Percentiles rank a stretch among this genome's conserved stretches.
phyloP scores from a whole-genome alignment of 2,797 vertebrate species.

The Somateria mollissima region DNA sequence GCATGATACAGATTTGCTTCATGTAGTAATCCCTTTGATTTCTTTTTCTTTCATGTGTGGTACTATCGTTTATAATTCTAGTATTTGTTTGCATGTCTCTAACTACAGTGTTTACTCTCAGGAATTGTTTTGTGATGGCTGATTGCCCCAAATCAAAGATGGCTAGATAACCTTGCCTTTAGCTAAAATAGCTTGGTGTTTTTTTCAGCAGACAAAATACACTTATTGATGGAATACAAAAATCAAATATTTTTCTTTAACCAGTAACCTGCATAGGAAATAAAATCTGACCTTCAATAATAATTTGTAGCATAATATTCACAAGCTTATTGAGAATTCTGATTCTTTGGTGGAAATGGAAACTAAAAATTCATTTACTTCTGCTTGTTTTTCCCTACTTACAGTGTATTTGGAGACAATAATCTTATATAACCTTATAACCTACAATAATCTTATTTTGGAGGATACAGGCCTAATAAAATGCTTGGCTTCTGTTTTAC shows the following conservation, averaged over 20 bases:
- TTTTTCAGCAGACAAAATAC: constrained; percentile 40
- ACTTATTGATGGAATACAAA: constrained; percentile 42
- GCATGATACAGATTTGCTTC: constrained; percentile 40
- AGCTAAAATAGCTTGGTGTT: constrained; percentile 34
- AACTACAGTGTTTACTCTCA: constrained; percentile 68
- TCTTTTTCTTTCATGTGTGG: constrained; percentile 53
- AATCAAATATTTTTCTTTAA: constrained; percentile 45
- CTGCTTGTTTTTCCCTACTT: not conserved
- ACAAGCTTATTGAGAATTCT: not conserved
- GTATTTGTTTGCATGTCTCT: constrained; percentile 66
- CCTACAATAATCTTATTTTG: not conserved
- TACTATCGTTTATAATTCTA: constrained; percentile 69
- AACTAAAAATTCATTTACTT: not conserved
- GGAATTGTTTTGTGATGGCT: constrained; percentile 72
- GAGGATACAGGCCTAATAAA: not conserved
- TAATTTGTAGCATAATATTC: constrained; percentile 9
- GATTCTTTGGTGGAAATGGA: constrained; percentile 4
- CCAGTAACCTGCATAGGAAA: not conserved
- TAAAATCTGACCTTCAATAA: constrained; percentile 15
- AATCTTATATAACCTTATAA: not conserved
- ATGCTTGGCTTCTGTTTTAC: not conserved
- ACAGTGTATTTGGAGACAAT: not conserved
- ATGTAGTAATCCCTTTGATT: constrained; percentile 61
- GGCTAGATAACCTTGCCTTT: constrained; percentile 65
- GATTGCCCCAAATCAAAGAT: constrained; percentile 72